A percentile compares a stretch with the other conserved stretches of the same genome.
Conservation (phyloP, 2,888 invertebrate genomes). For the Zeuzera pyrina region DNA sequence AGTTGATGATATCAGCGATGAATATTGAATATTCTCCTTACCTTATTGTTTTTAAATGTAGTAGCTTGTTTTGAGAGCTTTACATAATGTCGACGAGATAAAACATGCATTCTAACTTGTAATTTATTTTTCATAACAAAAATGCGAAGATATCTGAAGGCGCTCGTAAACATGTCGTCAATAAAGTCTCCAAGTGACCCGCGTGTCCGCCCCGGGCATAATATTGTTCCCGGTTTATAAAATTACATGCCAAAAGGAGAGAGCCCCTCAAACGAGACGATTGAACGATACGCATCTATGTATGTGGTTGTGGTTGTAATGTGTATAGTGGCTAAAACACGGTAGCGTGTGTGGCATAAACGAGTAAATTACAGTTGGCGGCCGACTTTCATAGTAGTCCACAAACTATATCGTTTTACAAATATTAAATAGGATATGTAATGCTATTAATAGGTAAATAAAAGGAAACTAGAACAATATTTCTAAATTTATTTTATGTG, state of each 20-base stretch:
- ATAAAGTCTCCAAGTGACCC: constrained; percentile 41
- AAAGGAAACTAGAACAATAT: too few relatives aligned
- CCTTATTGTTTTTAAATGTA: too few relatives aligned
- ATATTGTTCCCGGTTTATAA: constrained; percentile 46
- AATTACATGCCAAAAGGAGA: constrained; percentile 40
- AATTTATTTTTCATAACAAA: constrained; percentile 29
- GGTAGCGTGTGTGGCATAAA: constrained; percentile 17
- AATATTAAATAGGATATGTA: too few relatives aligned
- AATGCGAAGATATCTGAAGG: constrained; percentile 25
- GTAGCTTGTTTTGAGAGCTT: too few relatives aligned
- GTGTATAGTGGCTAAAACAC: constrained; percentile 8
- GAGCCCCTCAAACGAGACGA: constrained; percentile 27
- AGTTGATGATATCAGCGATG: too few relatives aligned
- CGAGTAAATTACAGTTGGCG: constrained; percentile 9
- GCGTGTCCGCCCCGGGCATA: constrained; percentile 26
- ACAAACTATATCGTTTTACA: too few relatives aligned
- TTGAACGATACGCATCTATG: constrained; percentile 20
- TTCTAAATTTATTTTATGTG: too few relatives aligned
- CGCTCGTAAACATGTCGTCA: constrained; percentile 44
- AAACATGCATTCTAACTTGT: too few relatives aligned
- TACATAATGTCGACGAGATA: too few relatives aligned
- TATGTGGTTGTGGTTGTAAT: constrained; percentile 5
- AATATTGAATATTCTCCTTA: too few relatives aligned
- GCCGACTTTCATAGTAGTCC: constrained; percentile 8
- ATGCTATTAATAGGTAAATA: too few relatives aligned